phyloP scores from a whole-genome alignment of 1,140 invertebrate genomes.

The Pogonomyrmex barbatus region DNA sequence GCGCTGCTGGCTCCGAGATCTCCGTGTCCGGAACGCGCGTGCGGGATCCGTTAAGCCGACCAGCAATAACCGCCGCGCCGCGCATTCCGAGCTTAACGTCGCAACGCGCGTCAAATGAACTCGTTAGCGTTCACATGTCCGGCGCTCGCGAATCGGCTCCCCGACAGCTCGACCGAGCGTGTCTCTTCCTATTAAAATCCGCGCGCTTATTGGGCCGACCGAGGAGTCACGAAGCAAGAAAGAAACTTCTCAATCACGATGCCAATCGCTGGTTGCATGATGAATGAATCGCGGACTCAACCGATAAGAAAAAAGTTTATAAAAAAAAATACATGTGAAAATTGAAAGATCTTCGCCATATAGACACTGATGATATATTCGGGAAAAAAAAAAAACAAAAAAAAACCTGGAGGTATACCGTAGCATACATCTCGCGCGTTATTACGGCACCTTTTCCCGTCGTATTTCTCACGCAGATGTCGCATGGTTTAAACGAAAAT shows the following conservation, averaged over 20 bases:
- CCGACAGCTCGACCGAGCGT: conserved; percentile 23
- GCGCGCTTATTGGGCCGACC: conserved; percentile 45
- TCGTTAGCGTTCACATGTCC: conserved; percentile 57
- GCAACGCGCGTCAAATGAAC: conserved; percentile 62
- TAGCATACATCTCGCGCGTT: neutral
- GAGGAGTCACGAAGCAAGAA: conserved; percentile 40
- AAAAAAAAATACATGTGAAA: neutral
- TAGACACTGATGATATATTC: neutral
- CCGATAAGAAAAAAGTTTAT: neutral
- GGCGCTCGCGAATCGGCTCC: conserved; percentile 28
- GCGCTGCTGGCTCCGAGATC: conserved; percentile 25
- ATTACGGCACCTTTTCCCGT: neutral
- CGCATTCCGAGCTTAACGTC: conserved; percentile 62
- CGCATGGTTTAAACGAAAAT: conserved; percentile 16
- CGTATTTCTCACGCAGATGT: neutral
- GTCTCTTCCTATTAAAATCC: conserved; percentile 69
- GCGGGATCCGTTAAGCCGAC: conserved; percentile 65
- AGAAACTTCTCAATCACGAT: conserved; percentile 13
- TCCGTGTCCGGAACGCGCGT: conserved; percentile 30
- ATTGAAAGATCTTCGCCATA: neutral
- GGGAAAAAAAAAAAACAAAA: neutral
- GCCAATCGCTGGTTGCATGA: neutral
- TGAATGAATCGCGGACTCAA: conserved; percentile 22
- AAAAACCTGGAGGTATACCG: neutral
- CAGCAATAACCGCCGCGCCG: conserved; percentile 47